Conservation (phyloP, 2,797 vertebrate species). For the Pseudomugil gertrudae region DNA sequence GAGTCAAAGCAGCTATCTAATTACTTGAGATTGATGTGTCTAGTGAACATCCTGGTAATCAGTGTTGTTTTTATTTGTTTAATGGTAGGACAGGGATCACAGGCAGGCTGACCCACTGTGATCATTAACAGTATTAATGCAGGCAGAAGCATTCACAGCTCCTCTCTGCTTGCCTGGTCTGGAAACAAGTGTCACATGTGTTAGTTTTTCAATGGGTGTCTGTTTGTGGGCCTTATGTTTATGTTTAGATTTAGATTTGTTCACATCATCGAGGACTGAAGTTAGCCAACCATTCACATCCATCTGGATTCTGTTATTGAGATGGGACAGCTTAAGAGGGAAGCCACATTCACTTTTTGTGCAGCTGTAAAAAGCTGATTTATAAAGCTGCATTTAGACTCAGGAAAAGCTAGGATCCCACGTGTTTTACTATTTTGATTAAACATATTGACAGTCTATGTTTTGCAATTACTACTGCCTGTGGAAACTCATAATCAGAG, state of each 20-base stretch:
- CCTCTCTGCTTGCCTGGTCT: constrained; percentile 41
- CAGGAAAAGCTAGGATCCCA: not conserved
- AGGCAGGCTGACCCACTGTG: constrained; percentile 76
- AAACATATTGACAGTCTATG: not conserved
- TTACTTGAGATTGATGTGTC: constrained; percentile 80
- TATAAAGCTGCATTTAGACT: not conserved
- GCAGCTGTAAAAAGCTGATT: constrained; percentile 5
- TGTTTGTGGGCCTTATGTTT: constrained; percentile 24
- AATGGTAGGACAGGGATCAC: constrained; percentile 78
- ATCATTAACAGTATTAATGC: constrained; percentile 78
- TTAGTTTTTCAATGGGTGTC: constrained; percentile 37
- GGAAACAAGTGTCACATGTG: constrained; percentile 43
- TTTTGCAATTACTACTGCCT: not conserved
- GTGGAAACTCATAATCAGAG: not conserved
- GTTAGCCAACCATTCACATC: constrained; percentile 38
- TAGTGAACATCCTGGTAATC: constrained; percentile 78
- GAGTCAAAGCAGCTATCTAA: constrained; percentile 74
- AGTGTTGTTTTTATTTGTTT: constrained; percentile 82
- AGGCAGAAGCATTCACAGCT: constrained; percentile 52
- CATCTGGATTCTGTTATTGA: constrained; percentile 41
- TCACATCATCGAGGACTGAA: constrained; percentile 43
- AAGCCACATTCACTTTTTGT: constrained; percentile 7
- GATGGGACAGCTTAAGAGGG: constrained; percentile 12
- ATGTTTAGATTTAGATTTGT: constrained; percentile 42
- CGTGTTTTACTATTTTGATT: not conserved